Conservation (phyloP, 2,888 invertebrate species). For the Parnassius apollo region DNA sequence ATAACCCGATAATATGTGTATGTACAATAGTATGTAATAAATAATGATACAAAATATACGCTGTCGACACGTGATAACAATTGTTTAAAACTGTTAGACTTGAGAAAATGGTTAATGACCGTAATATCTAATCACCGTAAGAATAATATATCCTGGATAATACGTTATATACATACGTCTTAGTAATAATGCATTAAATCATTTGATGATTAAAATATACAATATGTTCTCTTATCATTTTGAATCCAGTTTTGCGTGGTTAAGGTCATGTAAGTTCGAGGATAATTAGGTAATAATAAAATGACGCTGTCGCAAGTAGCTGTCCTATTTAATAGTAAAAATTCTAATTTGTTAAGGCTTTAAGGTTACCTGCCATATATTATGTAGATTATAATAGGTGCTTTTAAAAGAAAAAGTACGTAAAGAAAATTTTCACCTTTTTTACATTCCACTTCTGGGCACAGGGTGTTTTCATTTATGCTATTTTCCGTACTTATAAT, state of each 20-base stretch:
- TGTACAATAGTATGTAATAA: no score
- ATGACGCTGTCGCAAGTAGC: not conserved
- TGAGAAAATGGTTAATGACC: slow-evolving; percentile 17
- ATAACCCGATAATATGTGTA: no score
- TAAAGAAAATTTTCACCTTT: no score
- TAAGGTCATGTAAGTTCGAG: slow-evolving; percentile 7
- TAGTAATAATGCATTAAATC: not conserved
- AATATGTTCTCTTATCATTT: slow-evolving; percentile 10
- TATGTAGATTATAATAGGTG: no score
- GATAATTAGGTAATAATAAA: not conserved
- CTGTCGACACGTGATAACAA: no score
- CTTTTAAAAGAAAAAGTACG: no score
- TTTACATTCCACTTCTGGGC: no score
- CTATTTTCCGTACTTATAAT: no score
- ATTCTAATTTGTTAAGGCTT: no score
- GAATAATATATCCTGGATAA: slow-evolving; percentile 10
- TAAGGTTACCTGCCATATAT: no score
- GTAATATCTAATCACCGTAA: slow-evolving; percentile 16
- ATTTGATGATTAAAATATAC: slow-evolving; percentile 13
- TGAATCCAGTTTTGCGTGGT: slow-evolving; percentile 14
- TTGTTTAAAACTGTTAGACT: slow-evolving; percentile 5
- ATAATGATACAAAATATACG: no score
- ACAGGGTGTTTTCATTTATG: no score
- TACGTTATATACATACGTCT: not conserved
- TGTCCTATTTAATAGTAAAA: not conserved